Evolutionary conservation across 2,888 invertebrate species (phyloP), one percentile per base, ranked within the genome.

Genomic region (Cremastinae sp.): DNA sequence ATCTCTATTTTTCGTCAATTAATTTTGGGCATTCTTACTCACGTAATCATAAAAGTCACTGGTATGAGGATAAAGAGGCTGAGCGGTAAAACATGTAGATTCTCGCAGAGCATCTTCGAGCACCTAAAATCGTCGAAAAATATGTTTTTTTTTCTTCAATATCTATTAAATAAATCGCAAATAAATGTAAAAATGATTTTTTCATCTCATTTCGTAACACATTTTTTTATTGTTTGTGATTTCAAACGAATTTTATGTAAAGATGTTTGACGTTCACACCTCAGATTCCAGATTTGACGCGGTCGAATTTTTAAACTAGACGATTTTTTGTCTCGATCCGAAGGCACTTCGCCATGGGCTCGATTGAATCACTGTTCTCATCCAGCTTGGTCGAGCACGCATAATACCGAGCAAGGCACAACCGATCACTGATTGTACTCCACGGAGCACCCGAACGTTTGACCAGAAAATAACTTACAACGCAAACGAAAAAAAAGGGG

Each of bases 11-110:
- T 45, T 28, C 9, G 2, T n/a, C 2, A 1, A 41, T n/a, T 58
- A 10, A 22, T 18, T 20, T 3, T 1, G 9, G 38, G 2, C 12
- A 20, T 62, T 28, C 41, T 18, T 75, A 90, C 90, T 90, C 83
- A 90, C 90, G 90, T 90, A 80, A 88, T 86, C 61, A 90, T 80
- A 73, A 90, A 90, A 10, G 90, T 90, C 41, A 84, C 85, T 16
- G 90, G 90, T 66, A 90, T 89, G n/a, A 90, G 78, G 54, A 90
- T 86, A 80, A 90, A 90, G 38, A 90, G 84, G 62, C 86, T 85
- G 66, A 90, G 73, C 28, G 90, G 90, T 70, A 90, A 80, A 62
- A 87, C 82, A 80, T 90, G 88, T 18, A 90, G 78, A 75, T 86
- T 85, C 71, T 84, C 84, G 78, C 86, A 86, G 54, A 85, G 81